These are phyloP conservation scores for Conger conger DNA, from an alignment of 2,113 vertebrate species.

Conservation along the genomic window DNA sequence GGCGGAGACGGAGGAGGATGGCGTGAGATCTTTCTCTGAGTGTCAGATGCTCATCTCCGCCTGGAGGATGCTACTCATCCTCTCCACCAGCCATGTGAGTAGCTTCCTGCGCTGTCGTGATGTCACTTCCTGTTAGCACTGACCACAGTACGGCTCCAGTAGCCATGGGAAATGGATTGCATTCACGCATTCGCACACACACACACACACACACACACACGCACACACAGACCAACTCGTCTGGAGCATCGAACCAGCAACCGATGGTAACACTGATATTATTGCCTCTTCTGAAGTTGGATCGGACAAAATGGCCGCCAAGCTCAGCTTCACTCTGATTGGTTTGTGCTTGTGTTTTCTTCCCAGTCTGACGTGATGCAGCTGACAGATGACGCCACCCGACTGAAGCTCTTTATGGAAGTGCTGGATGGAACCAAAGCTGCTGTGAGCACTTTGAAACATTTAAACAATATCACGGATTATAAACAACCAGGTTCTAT, in stretches of 20 bases:
- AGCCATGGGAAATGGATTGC: no score
- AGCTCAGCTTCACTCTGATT: neutral
- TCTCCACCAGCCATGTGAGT: conserved; percentile 87
- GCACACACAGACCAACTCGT: no score
- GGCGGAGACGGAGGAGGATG: conserved; percentile 79
- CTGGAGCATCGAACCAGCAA: no score
- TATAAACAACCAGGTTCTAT: neutral
- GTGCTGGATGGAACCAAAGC: conserved; percentile 85
- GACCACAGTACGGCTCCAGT: neutral
- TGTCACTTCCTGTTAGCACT: neutral
- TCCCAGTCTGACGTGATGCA: conserved; percentile 86
- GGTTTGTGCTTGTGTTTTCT: conserved; percentile 30
- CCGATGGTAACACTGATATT: neutral
- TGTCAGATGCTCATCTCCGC: conserved; percentile 92
- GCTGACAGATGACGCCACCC: conserved; percentile 76
- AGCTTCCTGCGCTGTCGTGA: neutral
- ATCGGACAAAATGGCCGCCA: no score
- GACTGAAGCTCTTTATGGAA: conserved; percentile 86
- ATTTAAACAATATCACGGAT: neutral
- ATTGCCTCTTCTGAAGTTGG: neutral
- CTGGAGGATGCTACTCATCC: conserved; percentile 91
- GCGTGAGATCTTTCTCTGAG: conserved; percentile 76
- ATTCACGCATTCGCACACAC: no score
- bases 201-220: no score
- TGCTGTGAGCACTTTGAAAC: conserved; percentile 65